Base-by-base conservation (phyloP, 2,113 vertebrate species). In the Pipa parva region DNA sequence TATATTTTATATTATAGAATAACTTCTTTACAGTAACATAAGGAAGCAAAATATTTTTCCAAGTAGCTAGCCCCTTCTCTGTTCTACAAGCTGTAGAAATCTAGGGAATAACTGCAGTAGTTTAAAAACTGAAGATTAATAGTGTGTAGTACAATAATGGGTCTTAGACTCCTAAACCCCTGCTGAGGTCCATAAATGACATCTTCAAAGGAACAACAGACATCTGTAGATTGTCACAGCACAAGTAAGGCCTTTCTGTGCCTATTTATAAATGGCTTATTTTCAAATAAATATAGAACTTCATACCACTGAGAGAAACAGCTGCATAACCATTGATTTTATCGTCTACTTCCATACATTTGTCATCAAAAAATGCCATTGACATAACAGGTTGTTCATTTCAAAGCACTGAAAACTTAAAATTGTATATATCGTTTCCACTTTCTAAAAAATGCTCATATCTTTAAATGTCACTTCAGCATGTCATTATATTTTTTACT, bases 401-500 rank as follows among this genome's bases (percentile, higher is more conserved):
- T 42, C 17, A 59, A 59, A 18, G 15, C 45, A 33, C 18, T 63
- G 28, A 51, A 63, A 51, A 63, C 4, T 36, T 26, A 17, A 21
- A 17, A 63, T 3, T 24, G 28, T n/a, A 56, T 13, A 49, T 24
- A 49, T 24, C 15, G 46, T 49, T 49, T 49, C 46, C 46, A 49
- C 21, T 20, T 8, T 21, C 10, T 22, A 18, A 10, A 27, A 28
- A 56, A 56, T 20, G 17, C 17, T 29, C 3, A 18, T 18, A 27
- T 28, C 26, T 48, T 56, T 58, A 48, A 42, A 58, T 66, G 54
- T 58, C 42, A 58, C 25, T 66, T 29, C 54, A 48, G 29, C n/a
- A 46, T 58, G 36, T 24, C 28, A 67, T 29, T n/a, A 49, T 26
- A 50, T 37, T 29, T 21, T 68, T 29, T 51, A 59, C 18, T 25